These are phyloP conservation scores for Reticulitermes lucifugus DNA, from an alignment of 2,888 invertebrate species.

Conservation along the genomic window DNA sequence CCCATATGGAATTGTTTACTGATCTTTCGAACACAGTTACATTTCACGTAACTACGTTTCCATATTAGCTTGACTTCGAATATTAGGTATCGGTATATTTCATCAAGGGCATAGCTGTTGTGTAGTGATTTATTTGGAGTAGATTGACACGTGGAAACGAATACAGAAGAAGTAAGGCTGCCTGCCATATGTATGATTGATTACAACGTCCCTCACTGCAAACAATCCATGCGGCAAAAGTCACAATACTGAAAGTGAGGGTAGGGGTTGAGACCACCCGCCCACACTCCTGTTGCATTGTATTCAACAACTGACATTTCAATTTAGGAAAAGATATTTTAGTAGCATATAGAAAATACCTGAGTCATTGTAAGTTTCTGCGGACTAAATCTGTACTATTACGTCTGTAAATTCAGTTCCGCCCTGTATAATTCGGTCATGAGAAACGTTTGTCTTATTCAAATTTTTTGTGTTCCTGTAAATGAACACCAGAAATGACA, in stretches of 20 bases:
- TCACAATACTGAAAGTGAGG: background rate
- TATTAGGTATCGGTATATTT: background rate
- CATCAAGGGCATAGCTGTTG: no score
- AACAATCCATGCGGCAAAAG: conserved; percentile 33
- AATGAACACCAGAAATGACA: background rate
- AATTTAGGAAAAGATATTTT: conserved; percentile 18
- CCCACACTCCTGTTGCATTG: background rate
- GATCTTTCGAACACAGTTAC: background rate
- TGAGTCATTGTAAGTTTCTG: background rate
- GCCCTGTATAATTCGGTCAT: background rate
- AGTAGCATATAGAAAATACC: conserved; percentile 1
- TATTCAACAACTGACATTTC: conserved; percentile 34
- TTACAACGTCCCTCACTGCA: conserved; percentile 25
- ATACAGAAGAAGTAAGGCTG: conserved; percentile 18
- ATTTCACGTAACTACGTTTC: no score
- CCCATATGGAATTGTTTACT: background rate
- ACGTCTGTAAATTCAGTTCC: background rate
- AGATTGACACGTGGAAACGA: background rate
- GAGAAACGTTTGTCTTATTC: background rate
- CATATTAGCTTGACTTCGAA: background rate
- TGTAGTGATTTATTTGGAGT: conserved; percentile 4
- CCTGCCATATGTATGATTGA: conserved; percentile 30
- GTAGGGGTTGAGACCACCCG: background rate
- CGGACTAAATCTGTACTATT: background rate
- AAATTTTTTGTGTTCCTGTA: background rate